phyloP scores from a whole-genome alignment of 2,888 invertebrate species.

The Drosophila crucigera region DNA sequence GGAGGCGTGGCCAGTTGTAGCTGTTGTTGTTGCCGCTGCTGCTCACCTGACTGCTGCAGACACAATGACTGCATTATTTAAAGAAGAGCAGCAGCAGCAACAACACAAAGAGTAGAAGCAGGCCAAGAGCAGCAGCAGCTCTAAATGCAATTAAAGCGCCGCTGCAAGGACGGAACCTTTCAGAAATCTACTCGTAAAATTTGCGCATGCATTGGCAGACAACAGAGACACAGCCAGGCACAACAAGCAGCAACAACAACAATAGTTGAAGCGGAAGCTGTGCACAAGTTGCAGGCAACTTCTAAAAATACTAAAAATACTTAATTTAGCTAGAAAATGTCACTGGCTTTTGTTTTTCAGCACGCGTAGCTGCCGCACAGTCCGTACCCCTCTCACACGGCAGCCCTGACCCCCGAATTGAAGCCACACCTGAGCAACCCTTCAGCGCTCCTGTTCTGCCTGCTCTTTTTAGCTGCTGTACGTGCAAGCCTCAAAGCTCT shows the following conservation, averaged over 20 bases:
- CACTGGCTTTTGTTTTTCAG: conserved; percentile 73
- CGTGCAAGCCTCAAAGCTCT: conserved; percentile 37
- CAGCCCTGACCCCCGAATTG: no score
- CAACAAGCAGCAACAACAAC: conserved; percentile 12
- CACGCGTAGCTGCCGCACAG: conserved; percentile 42
- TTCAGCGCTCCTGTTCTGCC: conserved; percentile 34
- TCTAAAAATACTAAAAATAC: conserved; percentile 79
- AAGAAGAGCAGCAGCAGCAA: conserved; percentile 36
- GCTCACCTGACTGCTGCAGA: conserved; percentile 66
- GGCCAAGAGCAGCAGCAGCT: conserved; percentile 32
- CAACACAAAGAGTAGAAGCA: conserved; percentile 24
- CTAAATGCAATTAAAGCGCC: conserved; percentile 79
- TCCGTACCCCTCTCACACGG: background rate
- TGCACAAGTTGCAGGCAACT: conserved; percentile 54
- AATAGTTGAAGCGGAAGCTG: conserved; percentile 13
- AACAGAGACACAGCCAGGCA: conserved; percentile 41
- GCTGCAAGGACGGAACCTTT: conserved; percentile 65
- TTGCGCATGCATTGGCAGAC: conserved; percentile 73
- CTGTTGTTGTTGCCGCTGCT: conserved; percentile 12
- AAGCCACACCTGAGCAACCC: background rate
- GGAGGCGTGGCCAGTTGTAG: conserved; percentile 36
- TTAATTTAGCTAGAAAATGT: conserved; percentile 80
- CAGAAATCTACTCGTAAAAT: conserved; percentile 75
- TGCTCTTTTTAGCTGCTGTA: conserved; percentile 48
- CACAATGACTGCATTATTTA: conserved; percentile 81